Evolutionary conservation across 2,797 vertebrate genomes (phyloP), one percentile per base, ranked within the genome.

Genomic region (Lemur catta): DNA sequence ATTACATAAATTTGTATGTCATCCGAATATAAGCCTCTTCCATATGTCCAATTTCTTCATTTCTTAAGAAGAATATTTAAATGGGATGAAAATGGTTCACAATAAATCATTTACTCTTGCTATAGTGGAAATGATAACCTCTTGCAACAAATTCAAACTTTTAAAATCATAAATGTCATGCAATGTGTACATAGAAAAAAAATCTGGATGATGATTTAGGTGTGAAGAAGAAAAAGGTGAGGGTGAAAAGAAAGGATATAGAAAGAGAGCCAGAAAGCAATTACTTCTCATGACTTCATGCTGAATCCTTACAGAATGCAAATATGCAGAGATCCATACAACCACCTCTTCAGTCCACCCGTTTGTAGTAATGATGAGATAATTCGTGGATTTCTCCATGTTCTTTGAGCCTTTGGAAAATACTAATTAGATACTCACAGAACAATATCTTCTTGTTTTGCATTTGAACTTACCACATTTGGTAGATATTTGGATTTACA

Each of bases 371-470:
- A 38, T 11, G 7, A 38, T 22, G 26, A 46, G 6, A 79, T 26
- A 74, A 93, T 28, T 52, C 0, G 9, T 50, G 35, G 8, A 33
- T 71, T 94, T 59, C 33, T 74, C 3, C 4, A 30, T 55, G 9
- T 79, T 57, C 76, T 82, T 57, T 69, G 28, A 72, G 46, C 7
- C 61, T 96, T 76, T 89, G 43, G 43, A 33, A 80, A 82, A 22
- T 50, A 30, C 38, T 78, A 7, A 78, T 55, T 57, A 93, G 28
- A 28, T 52, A 63, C 2, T 79, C 50, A 75, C 15, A 33, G 59
- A 82, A n/a, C 65, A 88, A 38, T 71, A 55, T 76, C 48, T 94
- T 89, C 26, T 88, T 46, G 9, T 26, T 92, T 95, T 93, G 14
- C 6, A 33, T 55, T 79, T 78, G 33, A 90, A 15, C 24, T 93